Conservation (phyloP, 2,888 invertebrate genomes). For the Dryadula phaetusa region DNA sequence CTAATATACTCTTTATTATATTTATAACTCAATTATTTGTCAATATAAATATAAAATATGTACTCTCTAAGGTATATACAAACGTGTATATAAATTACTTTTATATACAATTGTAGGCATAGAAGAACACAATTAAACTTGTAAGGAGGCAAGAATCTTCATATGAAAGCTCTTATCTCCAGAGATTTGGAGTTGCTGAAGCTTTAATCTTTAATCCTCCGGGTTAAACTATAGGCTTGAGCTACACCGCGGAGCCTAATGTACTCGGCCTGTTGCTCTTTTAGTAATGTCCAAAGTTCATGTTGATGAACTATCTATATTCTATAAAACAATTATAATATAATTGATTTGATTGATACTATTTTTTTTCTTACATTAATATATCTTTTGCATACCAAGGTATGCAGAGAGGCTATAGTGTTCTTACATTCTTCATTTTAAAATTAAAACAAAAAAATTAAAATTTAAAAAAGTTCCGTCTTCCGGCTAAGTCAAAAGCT, state of each 20-base stretch:
- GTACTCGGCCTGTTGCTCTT: not conserved
- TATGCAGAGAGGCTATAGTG: too few relatives aligned
- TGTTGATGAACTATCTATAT: not conserved
- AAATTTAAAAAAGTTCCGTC: too few relatives aligned
- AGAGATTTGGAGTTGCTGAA: slow-evolving; percentile 7
- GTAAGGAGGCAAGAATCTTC: not conserved
- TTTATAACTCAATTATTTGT: not conserved
- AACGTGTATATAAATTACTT: too few relatives aligned
- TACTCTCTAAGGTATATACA: too few relatives aligned
- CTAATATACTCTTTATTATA: not conserved
- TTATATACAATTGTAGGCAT: not conserved
- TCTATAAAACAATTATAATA: too few relatives aligned
- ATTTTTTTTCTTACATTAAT: too few relatives aligned
- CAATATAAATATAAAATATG: too few relatives aligned
- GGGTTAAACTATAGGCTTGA: not conserved
- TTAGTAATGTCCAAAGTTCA: not conserved
- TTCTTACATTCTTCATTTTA: too few relatives aligned
- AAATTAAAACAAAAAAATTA: too few relatives aligned
- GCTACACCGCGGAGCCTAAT: not conserved
- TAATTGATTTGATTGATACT: too few relatives aligned
- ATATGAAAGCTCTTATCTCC: not conserved
- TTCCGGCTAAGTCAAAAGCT: too few relatives aligned
- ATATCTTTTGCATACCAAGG: too few relatives aligned
- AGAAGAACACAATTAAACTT: not conserved
- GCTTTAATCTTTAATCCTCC: slow-evolving; percentile 14